phyloP scores from a whole-genome alignment of 2,113 vertebrate species.

The Actenoides hombroni region DNA sequence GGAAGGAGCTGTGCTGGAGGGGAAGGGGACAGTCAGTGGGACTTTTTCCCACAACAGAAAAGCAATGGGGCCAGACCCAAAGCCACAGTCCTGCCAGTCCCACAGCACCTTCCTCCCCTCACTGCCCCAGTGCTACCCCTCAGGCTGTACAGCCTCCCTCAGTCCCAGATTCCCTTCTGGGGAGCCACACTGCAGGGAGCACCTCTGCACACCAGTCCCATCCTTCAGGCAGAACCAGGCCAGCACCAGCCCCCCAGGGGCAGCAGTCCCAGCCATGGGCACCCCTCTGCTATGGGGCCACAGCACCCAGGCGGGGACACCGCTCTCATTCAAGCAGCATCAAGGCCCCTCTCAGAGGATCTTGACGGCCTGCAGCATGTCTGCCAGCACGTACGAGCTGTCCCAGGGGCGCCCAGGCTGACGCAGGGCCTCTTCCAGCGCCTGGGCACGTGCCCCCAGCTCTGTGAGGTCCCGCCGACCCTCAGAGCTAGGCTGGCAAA shows the following conservation, averaged over 20 bases:
- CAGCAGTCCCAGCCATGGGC: accelerated
- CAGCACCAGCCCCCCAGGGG: not conserved
- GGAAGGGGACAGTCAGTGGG: accelerated
- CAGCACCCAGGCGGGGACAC: accelerated
- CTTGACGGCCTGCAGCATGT: slow-evolving; percentile 83
- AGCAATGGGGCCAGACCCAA: not conserved
- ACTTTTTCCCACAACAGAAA: not conserved
- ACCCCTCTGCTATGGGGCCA: accelerated
- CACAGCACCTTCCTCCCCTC: not conserved
- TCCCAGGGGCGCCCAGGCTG: slow-evolving; percentile 66
- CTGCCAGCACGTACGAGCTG: slow-evolving; percentile 78
- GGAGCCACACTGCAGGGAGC: not conserved
- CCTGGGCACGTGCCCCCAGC: slow-evolving; percentile 72
- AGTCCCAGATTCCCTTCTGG: accelerated
- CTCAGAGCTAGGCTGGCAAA: slow-evolving; percentile 68
- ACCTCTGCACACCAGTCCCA: accelerated
- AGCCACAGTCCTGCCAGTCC: not conserved
- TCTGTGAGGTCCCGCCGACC: slow-evolving; percentile 6
- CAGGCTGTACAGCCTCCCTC: accelerated
- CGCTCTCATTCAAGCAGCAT: not conserved
- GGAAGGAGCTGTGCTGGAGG: not conserved
- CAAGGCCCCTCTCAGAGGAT: slow-evolving; percentile 71
- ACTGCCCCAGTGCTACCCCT: not conserved
- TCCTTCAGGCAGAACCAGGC: not conserved
- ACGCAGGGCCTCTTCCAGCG: slow-evolving; percentile 78